These are phyloP conservation scores for Homarus gammarus DNA, from an alignment of 2,888 invertebrate species.

Conservation along the genomic window DNA sequence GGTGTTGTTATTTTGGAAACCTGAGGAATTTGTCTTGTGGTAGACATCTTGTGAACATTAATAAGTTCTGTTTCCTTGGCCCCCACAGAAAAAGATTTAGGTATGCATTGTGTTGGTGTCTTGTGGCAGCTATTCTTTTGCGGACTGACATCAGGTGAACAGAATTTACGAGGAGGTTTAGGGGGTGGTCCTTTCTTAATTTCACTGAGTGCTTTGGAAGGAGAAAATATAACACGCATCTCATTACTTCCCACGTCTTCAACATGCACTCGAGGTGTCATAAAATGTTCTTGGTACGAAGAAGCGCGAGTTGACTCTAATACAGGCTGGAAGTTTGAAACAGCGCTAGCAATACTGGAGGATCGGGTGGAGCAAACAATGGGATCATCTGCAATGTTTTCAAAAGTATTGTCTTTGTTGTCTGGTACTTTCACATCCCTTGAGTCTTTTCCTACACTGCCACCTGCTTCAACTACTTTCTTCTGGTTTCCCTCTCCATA, in stretches of 20 bases:
- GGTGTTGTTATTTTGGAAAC: neutral
- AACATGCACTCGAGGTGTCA: neutral
- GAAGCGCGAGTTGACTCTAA: conserved; percentile 41
- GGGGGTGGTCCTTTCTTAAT: conserved; percentile 19
- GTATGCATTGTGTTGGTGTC: neutral
- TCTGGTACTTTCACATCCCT: neutral
- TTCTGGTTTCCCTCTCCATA: conserved; percentile 37
- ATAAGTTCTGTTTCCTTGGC: neutral
- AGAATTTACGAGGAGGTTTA: conserved; percentile 30
- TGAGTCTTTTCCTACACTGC: neutral
- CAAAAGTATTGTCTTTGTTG: neutral
- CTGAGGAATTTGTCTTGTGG: neutral
- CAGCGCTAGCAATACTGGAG: conserved; percentile 39
- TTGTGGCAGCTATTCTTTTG: neutral
- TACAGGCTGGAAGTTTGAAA: conserved; percentile 39
- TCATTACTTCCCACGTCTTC: neutral
- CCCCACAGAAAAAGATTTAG: neutral
- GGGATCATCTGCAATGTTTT: conserved; percentile 16
- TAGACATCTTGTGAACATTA: neutral
- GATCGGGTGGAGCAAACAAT: conserved; percentile 34
- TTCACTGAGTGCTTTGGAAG: neutral
- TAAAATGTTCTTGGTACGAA: neutral
- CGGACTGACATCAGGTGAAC: neutral
- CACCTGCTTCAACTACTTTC: neutral
- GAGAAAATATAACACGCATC: neutral